Base-by-base conservation (phyloP, 2,113 vertebrate species). In the Festucalex cinctus region DNA sequence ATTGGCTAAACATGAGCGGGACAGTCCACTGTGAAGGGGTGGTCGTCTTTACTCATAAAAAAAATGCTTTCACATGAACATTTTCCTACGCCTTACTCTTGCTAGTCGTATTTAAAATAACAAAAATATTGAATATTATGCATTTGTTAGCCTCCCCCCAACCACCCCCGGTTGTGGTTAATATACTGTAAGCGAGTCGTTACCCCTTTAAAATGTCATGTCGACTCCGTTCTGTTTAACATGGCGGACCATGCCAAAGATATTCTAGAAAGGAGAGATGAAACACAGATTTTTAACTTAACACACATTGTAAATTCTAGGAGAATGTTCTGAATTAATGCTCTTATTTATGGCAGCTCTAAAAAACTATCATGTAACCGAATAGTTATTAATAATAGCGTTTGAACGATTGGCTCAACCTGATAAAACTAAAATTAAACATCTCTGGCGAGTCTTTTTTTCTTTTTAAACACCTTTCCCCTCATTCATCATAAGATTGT, bases 1-100 rank as follows among this genome's bases (percentile, higher is more conserved):
- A 88, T 89, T 90, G 87, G 88, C 2, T 65, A 0, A 58, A 56
- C 8, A 1, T 0, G 9, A 0, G 0, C 13, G 71, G 81, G 0
- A 7, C 3, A 39, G 60, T 74, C 82, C 76, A 88, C 63, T 81
- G 19, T 1, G 37, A 3, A 32, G 75, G 69, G 65, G 66, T 24
- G 63, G 1, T 0, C 1, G 14, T 0, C 2, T 5, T 17, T 2
- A 19, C 1, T 1, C 28, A 2, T 28, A 28, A 28, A 63, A 12
- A 12, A 39, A 61, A 17, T 19, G 36, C 13, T 14, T 26, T 32
- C 12, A 36, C 43, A 8, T 14, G 7, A 63, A 44, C 7, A 63
- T 7, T 43, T 28, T 43, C 41, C 3, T 9, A 1, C 2, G 3
- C 4, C 16, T 35, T 28, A 20, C 17, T 20, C 20, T 24, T 22